Conservation (phyloP, 1,140 invertebrate genomes). For the Drosophila sp. region DNA sequence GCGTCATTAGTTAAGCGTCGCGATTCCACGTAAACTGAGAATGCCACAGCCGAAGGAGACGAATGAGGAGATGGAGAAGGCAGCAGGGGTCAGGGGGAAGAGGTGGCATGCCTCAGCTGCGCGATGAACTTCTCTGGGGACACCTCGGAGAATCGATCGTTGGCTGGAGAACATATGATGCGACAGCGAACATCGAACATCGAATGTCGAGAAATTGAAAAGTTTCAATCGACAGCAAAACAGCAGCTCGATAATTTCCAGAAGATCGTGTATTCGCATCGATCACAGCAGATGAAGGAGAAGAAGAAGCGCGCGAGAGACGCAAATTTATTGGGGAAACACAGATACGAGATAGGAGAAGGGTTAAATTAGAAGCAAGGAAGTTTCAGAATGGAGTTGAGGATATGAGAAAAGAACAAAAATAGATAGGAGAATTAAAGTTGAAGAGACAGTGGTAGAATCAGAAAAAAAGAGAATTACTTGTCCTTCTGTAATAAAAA, state of each 20-base stretch:
- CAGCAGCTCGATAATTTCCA: conserved; percentile 65
- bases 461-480: too few species aligned
- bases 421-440: neutral
- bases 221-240: conserved; percentile 72
- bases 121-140: conserved; percentile 64
- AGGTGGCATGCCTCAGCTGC: conserved; percentile 54
- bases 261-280: conserved; percentile 71
- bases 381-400: too few species aligned
- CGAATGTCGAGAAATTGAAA: conserved; percentile 62
- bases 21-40: conserved; percentile 76
- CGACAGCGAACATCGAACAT: conserved; percentile 12
- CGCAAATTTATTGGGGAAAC: too few species aligned
- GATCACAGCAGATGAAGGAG: conserved; percentile 39
- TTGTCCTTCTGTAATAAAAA: too few species aligned
- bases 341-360: too few species aligned
- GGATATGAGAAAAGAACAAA: neutral
- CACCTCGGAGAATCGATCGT: conserved; percentile 45
- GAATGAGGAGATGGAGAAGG: neutral
- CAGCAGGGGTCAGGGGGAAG: conserved; percentile 8
- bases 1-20: conserved; percentile 83
- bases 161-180: conserved; percentile 65
- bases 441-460: too few species aligned
- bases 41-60: conserved; percentile 17
- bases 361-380: too few species aligned
- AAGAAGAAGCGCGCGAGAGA: neutral